Evolutionary conservation across 2,888 invertebrate genomes (phyloP).

Genomic region (Vesta saturnalis): DNA sequence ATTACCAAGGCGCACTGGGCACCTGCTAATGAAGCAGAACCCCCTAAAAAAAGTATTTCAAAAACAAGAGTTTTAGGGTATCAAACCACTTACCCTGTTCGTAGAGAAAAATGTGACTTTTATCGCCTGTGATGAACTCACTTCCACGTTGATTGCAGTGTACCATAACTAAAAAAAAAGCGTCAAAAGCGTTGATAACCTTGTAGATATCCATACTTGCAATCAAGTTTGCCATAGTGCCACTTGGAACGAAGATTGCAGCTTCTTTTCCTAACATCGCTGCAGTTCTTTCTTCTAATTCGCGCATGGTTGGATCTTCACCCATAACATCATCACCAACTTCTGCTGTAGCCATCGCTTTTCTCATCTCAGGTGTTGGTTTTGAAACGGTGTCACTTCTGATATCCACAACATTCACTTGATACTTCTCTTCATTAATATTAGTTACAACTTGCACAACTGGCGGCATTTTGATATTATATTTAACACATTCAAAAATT

Average conservation of each 20-base stretch:
- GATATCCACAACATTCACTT: slow-evolving; percentile 73
- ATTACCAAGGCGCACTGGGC: slow-evolving; percentile 77
- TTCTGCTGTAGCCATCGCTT: slow-evolving; percentile 85
- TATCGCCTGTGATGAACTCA: slow-evolving; percentile 88
- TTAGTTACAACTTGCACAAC: slow-evolving; percentile 2
- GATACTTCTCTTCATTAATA: background rate
- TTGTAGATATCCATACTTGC: slow-evolving; percentile 68
- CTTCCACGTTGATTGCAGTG: slow-evolving; percentile 88
- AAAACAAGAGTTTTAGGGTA: no score
- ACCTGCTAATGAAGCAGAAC: slow-evolving; percentile 78
- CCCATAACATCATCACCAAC: slow-evolving; percentile 94
- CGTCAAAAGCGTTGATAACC: background rate
- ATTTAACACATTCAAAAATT: background rate
- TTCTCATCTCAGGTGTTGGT: slow-evolving; percentile 85
- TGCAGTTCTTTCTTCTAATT: slow-evolving; percentile 80
- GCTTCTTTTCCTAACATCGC: slow-evolving; percentile 87
- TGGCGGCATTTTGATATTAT: background rate
- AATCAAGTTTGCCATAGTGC: slow-evolving; percentile 96
- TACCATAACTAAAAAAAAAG: slow-evolving; percentile 77
- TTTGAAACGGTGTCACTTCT: slow-evolving; percentile 92
- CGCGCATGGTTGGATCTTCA: slow-evolving; percentile 90
- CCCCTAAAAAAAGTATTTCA: slow-evolving; percentile 64
- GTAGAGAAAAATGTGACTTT: slow-evolving; percentile 85
- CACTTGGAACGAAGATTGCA: slow-evolving; percentile 87
- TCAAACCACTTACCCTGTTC: slow-evolving; percentile 78